These are phyloP conservation scores for Selenia dentaria DNA, from an alignment of 2,888 invertebrate species.

Conservation along the genomic window DNA sequence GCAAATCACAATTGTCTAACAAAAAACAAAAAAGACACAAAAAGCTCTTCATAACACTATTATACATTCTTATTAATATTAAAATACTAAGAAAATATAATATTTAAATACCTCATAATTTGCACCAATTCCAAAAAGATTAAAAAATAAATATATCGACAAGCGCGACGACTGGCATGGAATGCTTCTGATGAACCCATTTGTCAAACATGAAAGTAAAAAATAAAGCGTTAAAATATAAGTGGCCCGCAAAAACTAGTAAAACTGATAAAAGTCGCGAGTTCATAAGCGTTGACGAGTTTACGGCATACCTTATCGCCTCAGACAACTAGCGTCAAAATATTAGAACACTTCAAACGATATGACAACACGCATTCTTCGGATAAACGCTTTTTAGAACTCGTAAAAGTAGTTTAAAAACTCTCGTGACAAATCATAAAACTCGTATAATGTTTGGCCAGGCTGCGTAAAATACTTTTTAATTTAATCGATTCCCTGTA, in stretches of 20 bases:
- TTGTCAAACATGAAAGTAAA: constrained; percentile 32
- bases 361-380: constrained; percentile 23
- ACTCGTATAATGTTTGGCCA: neutral
- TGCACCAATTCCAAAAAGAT: neutral
- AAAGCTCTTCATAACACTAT: no score
- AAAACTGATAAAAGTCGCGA: constrained; percentile 49
- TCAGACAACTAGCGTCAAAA: constrained; percentile 55
- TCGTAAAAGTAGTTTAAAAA: constrained; percentile 19
- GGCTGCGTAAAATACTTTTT: no score
- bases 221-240: constrained; percentile 33
- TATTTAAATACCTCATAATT: constrained; percentile 27
- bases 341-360: constrained; percentile 41
- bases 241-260: constrained; percentile 39
- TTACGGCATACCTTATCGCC: constrained; percentile 51
- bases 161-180: neutral
- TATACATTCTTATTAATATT: no score
- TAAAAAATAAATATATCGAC: constrained; percentile 19
- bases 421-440: neutral
- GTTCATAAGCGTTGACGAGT: constrained; percentile 43
- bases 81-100: no score
- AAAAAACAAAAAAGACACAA: no score
- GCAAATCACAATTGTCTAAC: no score
- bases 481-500: no score
- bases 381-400: constrained; percentile 18
- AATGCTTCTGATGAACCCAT: constrained; percentile 27